phyloP scores from a whole-genome alignment of 2,113 vertebrate genomes.

The Clarias batrachus region DNA sequence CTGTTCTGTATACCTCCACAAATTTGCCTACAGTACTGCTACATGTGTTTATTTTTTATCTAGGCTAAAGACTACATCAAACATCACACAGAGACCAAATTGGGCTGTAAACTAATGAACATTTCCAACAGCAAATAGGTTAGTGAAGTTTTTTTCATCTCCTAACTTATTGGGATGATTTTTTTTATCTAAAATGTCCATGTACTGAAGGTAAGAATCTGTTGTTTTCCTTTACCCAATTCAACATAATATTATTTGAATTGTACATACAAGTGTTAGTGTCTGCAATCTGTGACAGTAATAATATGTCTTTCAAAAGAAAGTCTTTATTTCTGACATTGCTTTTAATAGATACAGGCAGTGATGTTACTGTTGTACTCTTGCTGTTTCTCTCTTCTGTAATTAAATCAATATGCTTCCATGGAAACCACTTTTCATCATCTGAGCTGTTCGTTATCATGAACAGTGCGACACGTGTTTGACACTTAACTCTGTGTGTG shows the following conservation, averaged over 20 bases:
- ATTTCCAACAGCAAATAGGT: neutral
- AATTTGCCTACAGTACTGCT: neutral
- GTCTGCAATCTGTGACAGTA: neutral
- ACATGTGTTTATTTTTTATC: neutral
- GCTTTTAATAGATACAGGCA: neutral
- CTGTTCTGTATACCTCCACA: neutral
- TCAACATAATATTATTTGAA: neutral
- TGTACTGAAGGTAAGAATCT: neutral
- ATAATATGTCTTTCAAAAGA: neutral
- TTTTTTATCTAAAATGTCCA: neutral
- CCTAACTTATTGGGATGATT: neutral
- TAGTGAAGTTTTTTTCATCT: neutral
- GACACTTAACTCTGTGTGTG: neutral
- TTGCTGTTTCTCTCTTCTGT: neutral
- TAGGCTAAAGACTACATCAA: neutral
- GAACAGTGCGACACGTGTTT: neutral
- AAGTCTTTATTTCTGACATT: neutral
- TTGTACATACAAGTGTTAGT: neutral
- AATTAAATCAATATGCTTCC: slow-evolving; percentile 22
- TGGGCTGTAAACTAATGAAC: neutral
- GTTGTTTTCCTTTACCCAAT: neutral
- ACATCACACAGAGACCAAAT: neutral
- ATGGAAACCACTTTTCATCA: slow-evolving; percentile 17
- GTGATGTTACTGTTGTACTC: neutral
- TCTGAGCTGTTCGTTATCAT: neutral